Evolutionary conservation across 2,797 vertebrate genomes (phyloP).

Genomic region (Trachops cirrhosus): DNA sequence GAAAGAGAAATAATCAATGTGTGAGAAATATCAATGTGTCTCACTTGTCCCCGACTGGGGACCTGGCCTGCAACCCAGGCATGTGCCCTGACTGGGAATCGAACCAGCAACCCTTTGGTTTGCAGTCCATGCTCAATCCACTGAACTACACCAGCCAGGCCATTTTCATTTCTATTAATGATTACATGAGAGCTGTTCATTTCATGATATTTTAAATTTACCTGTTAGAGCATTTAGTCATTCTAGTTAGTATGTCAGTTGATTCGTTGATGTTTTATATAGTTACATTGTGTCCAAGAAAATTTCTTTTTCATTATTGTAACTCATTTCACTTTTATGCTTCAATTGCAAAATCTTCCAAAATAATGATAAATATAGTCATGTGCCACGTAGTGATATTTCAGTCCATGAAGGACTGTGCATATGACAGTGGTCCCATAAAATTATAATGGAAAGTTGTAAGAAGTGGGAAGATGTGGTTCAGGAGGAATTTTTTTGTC

Average conservation of each 20-base stretch:
- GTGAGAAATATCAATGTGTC: too few relatives aligned
- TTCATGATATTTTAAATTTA: not conserved
- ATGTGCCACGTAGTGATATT: not conserved
- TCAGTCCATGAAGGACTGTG: not conserved
- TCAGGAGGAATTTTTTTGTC: not conserved
- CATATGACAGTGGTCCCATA: not conserved
- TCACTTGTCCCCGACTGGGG: too few relatives aligned
- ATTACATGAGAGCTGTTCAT: not conserved
- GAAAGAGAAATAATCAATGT: too few relatives aligned
- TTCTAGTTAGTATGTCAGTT: not conserved
- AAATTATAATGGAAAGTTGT: not conserved
- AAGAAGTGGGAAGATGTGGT: not conserved
- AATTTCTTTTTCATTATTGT: not conserved
- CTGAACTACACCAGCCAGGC: too few relatives aligned
- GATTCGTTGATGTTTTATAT: not conserved
- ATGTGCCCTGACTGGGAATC: too few relatives aligned
- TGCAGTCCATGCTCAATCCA: too few relatives aligned
- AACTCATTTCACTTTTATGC: not conserved
- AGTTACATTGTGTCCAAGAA: not conserved
- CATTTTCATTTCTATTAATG: not conserved
- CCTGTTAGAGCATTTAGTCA: not conserved
- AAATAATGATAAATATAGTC: not conserved
- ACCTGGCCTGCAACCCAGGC: too few relatives aligned
- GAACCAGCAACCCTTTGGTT: too few relatives aligned
- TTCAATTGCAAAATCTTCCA: not conserved